These are phyloP conservation scores for Oryzias sinensis DNA, from an alignment of 2,797 vertebrate genomes.

Conservation along the genomic window DNA sequence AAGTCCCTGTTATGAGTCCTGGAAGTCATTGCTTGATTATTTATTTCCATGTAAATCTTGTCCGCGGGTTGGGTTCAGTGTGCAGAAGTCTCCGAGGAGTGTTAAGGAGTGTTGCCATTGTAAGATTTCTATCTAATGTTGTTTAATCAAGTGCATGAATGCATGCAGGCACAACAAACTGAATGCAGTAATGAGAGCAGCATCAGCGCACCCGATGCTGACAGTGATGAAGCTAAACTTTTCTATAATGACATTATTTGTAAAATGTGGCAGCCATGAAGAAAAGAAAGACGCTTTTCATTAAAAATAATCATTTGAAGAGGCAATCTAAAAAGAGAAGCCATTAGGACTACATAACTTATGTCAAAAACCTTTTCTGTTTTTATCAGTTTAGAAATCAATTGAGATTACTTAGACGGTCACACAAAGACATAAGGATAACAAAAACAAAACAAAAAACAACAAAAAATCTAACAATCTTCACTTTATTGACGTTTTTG, in stretches of 20 bases:
- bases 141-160: conserved; percentile 49
- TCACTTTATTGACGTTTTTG: too few relatives aligned
- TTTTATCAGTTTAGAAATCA: neutral
- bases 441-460: too few relatives aligned
- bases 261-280: conserved; percentile 11
- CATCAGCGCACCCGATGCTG: conserved; percentile 20
- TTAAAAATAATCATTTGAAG: conserved; percentile 14
- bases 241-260: conserved; percentile 20
- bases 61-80: conserved; percentile 15
- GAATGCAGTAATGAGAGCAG: conserved; percentile 25
- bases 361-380: conserved; percentile 4
- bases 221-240: conserved; percentile 34
- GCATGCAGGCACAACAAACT: conserved; percentile 29
- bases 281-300: conserved; percentile 10
- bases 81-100: conserved; percentile 19
- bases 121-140: conserved; percentile 28
- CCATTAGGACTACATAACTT: neutral
- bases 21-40: conserved; percentile 40
- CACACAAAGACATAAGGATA: too few relatives aligned
- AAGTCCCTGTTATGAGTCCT: conserved; percentile 34
- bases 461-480: too few relatives aligned
- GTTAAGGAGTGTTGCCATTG: conserved; percentile 24
- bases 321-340: conserved; percentile 6
- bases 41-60: conserved; percentile 40
- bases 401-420: too few relatives aligned